Percentiles rank a stretch among this genome's conserved stretches.
Evolutionary conservation across 1,140 invertebrate species (phyloP).

Genomic region (Mercenaria mercenaria): DNA sequence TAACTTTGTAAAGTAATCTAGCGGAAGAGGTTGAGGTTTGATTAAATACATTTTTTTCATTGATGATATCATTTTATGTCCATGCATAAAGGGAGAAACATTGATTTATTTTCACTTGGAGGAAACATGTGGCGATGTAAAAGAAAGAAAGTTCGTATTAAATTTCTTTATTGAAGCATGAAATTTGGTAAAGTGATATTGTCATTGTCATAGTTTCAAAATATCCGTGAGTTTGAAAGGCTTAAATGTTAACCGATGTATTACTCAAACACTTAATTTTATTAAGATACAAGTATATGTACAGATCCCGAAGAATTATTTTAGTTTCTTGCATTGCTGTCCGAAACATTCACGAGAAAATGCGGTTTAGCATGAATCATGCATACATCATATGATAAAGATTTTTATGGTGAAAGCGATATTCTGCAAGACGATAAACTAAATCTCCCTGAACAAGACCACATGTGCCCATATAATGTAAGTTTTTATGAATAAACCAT

Average conservation of each 20-base stretch:
- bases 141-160: too few species aligned
- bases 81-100: not conserved
- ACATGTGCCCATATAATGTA: constrained; percentile 41
- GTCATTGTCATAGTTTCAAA: too few species aligned
- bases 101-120: too few species aligned
- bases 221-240: too few species aligned
- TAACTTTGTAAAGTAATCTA: constrained; percentile 49
- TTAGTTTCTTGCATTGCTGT: too few species aligned
- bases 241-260: too few species aligned
- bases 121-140: too few species aligned
- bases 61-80: not conserved
- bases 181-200: too few species aligned
- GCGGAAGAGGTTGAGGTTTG: constrained; percentile 3
- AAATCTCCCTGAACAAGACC: constrained; percentile 31
- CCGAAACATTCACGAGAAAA: not conserved
- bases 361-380: constrained; percentile 13
- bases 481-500: constrained; percentile 16
- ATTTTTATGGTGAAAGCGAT: not conserved
- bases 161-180: too few species aligned
- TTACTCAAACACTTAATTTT: too few species aligned
- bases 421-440: constrained; percentile 12
- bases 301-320: too few species aligned
- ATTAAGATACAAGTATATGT: too few species aligned
- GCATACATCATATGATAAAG: not conserved
- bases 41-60: constrained; percentile 42